phyloP scores from a whole-genome alignment of 1,140 invertebrate genomes.

The Bombyx mandarina region DNA sequence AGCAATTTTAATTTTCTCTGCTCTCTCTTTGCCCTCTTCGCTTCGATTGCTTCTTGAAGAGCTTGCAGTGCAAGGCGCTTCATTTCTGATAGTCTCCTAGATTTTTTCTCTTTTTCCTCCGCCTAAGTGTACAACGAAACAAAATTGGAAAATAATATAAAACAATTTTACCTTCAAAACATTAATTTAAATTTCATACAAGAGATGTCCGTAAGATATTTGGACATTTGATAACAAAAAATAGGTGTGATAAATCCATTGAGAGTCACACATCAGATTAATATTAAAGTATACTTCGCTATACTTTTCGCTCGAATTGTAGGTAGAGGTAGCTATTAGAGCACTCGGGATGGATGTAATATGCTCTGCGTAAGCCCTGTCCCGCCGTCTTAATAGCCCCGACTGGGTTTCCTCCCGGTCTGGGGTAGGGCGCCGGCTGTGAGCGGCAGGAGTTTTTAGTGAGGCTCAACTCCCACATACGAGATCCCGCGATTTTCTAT shows the following conservation, averaged over 20 bases:
- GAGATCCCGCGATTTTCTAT: too few relatives aligned
- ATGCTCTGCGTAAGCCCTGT: too few relatives aligned
- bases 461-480: too few relatives aligned
- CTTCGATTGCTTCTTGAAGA: conserved; percentile 31
- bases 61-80: conserved; percentile 41
- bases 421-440: too few relatives aligned
- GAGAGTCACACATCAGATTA: background rate
- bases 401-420: too few relatives aligned
- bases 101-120: conserved; percentile 27
- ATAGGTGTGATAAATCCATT: background rate
- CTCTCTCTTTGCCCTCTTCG: conserved; percentile 30
- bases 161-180: background rate
- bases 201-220: too few relatives aligned
- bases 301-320: background rate
- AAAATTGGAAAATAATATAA: background rate
- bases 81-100: conserved; percentile 43
- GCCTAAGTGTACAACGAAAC: conserved; percentile 21
- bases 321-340: background rate
- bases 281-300: too few relatives aligned
- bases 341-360: too few relatives aligned
- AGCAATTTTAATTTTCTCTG: conserved; percentile 34
- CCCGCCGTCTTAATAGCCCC: too few relatives aligned
- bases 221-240: too few relatives aligned
- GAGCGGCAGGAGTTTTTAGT: too few relatives aligned
- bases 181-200: background rate